These are phyloP conservation scores for Vireo griseus DNA, from an alignment of 2,797 vertebrate genomes.

Conservation along the genomic window DNA sequence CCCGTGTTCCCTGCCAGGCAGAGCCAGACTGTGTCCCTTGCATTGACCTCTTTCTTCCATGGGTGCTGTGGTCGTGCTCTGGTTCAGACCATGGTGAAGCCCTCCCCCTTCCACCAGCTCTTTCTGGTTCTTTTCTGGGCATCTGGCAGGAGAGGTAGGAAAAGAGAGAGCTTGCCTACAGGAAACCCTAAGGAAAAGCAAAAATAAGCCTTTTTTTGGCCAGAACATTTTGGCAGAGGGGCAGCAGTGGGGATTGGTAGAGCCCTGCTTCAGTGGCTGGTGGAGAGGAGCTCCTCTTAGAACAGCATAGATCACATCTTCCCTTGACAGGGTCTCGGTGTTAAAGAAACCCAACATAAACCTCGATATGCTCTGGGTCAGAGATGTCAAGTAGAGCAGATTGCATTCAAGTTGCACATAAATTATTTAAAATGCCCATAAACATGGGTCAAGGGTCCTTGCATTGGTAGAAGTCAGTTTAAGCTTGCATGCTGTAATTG, in stretches of 20 bases:
- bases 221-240: neutral
- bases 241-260: accelerated
- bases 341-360: constrained; percentile 56
- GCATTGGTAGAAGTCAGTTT: neutral
- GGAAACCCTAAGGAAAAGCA: neutral
- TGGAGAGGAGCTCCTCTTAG: neutral
- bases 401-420: constrained; percentile 40
- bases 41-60: accelerated
- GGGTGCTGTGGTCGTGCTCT: accelerated
- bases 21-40: neutral
- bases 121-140: neutral
- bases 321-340: constrained; percentile 17
- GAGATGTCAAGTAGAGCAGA: constrained; percentile 46
- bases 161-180: neutral
- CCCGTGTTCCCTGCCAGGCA: accelerated
- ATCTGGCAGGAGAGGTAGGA: neutral
- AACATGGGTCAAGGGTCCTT: constrained; percentile 43
- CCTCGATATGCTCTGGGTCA: constrained; percentile 30
- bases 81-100: accelerated
- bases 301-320: neutral
- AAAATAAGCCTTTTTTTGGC: neutral
- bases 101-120: neutral
- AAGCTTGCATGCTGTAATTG: constrained; percentile 16
- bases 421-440: constrained; percentile 56
- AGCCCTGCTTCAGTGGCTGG: neutral